phyloP scores from a whole-genome alignment of 2,113 vertebrate species.

The Pampusana beccarii region DNA sequence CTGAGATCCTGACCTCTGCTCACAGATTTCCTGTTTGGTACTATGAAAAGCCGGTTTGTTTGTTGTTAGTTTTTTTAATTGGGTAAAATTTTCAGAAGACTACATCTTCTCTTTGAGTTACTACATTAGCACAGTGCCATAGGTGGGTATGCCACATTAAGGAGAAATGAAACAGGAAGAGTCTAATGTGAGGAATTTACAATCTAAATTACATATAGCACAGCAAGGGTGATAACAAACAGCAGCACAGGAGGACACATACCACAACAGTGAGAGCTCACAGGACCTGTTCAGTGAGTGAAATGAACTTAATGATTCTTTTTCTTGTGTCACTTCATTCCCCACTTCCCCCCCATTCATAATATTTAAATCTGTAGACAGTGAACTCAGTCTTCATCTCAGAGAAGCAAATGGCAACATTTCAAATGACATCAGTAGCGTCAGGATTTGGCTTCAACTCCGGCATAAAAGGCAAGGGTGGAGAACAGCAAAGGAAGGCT shows the following conservation, averaged over 20 bases:
- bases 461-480: neutral
- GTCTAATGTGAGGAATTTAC: constrained; percentile 19
- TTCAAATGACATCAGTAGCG: neutral
- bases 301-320: constrained; percentile 15
- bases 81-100: neutral
- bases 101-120: neutral
- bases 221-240: constrained; percentile 5
- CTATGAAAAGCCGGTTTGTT: constrained; percentile 44
- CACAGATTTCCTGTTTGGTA: constrained; percentile 47
- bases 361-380: constrained; percentile 42
- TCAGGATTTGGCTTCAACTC: constrained; percentile 13
- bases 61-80: neutral
- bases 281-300: neutral
- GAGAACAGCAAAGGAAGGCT: neutral
- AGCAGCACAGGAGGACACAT: neutral
- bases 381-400: constrained; percentile 16
- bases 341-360: constrained; percentile 6
- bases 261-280: neutral
- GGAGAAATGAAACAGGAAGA: constrained; percentile 32
- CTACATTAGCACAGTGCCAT: neutral
- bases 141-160: neutral
- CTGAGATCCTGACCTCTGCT: constrained; percentile 31
- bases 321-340: neutral
- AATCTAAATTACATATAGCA: constrained; percentile 33
- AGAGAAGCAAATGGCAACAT: constrained; percentile 1